phyloP scores from a whole-genome alignment of 2,888 invertebrate genomes.

The Danaus chrysippus region DNA sequence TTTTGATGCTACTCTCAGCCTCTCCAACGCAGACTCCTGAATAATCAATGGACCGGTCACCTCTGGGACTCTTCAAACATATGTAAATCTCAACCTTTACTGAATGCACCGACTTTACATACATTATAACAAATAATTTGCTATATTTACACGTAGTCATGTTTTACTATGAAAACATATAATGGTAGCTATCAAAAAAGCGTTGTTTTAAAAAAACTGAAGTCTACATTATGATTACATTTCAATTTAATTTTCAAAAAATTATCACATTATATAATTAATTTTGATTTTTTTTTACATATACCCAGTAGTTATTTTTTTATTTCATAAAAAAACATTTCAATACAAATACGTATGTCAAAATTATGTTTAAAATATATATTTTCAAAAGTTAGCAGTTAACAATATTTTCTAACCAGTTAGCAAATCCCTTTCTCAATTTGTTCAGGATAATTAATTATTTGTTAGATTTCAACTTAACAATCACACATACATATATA shows the following conservation, averaged over 20 bases:
- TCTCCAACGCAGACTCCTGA: conserved; percentile 34
- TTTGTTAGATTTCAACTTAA: too few relatives aligned
- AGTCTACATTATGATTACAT: not conserved
- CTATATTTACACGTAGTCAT: not conserved
- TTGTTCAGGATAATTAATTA: too few relatives aligned
- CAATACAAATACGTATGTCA: too few relatives aligned
- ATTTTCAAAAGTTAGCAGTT: too few relatives aligned
- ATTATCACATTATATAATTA: conserved; percentile 4
- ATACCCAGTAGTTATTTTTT: too few relatives aligned
- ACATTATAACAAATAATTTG: conserved; percentile 3
- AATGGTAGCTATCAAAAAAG: not conserved
- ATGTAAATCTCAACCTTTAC: conserved; percentile 40
- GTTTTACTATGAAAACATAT: not conserved
- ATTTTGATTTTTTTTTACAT: not conserved
- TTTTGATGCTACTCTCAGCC: conserved; percentile 17
- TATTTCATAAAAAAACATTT: too few relatives aligned
- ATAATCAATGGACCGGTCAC: conserved; percentile 43
- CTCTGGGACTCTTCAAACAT: conserved; percentile 42
- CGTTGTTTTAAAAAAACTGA: not conserved
- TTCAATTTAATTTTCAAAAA: not conserved
- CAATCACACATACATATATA: too few relatives aligned
- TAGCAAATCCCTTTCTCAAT: too few relatives aligned
- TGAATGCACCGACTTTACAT: conserved; percentile 27
- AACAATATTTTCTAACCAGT: too few relatives aligned
- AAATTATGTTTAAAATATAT: too few relatives aligned